Conservation (phyloP, 1,140 invertebrate genomes). For the Matsumurasca onukii region DNA sequence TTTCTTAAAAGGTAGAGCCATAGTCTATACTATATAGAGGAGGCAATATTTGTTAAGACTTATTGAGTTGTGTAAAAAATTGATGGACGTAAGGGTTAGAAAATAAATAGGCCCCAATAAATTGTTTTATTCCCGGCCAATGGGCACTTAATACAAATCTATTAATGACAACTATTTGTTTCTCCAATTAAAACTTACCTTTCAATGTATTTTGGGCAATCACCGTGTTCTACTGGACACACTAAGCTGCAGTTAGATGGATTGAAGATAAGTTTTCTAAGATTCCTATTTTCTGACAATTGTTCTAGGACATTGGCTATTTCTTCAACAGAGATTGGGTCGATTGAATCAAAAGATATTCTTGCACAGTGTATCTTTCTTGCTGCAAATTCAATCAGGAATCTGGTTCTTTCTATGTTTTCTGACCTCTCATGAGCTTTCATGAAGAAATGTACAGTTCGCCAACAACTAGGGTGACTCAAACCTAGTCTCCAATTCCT, state of each 20-base stretch:
- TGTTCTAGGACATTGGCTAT: slow-evolving; percentile 40
- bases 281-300: slow-evolving; percentile 43
- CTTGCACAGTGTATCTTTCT: slow-evolving; percentile 50
- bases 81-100: too few species aligned
- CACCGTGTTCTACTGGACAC: slow-evolving; percentile 30
- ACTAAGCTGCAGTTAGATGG: slow-evolving; percentile 49
- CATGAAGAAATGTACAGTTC: slow-evolving; percentile 38
- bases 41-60: too few species aligned
- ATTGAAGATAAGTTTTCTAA: slow-evolving; percentile 47
- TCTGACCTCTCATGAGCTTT: slow-evolving; percentile 24
- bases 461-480: slow-evolving; percentile 63
- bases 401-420: slow-evolving; percentile 41
- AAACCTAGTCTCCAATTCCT: slow-evolving; percentile 61
- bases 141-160: too few species aligned
- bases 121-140: too few species aligned
- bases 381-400: slow-evolving; percentile 50
- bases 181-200: neutral
- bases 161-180: too few species aligned
- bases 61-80: too few species aligned
- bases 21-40: too few species aligned
- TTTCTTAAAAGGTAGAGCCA: too few species aligned
- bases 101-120: too few species aligned
- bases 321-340: slow-evolving; percentile 47
- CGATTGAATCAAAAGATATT: slow-evolving; percentile 51
- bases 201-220: slow-evolving; percentile 15